Base-by-base conservation (phyloP, 2,888 invertebrate species). In the Cremastinae sp. region DNA sequence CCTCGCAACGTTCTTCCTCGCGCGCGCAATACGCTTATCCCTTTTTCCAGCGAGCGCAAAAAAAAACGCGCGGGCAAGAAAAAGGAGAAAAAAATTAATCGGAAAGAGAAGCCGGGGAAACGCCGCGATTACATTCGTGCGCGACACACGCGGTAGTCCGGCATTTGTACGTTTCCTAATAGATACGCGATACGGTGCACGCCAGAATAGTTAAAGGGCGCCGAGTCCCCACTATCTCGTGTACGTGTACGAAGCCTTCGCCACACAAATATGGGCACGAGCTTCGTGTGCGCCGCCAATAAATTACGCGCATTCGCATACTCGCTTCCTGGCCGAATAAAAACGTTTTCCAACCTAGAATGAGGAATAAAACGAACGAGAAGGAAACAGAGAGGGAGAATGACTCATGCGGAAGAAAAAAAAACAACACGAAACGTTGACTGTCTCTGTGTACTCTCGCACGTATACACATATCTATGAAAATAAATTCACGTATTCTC, bases 301-400 rank as follows among this genome's bases (percentile, higher is more conserved):
- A 78, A 80, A 78, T 81, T 78, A 79, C 81, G 80, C 77, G 62
- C 78, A 68, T 49, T 74, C 76, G 28, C 28, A 73, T 80, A 80
- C 79, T 82, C 75, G 80, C 72, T 78, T 74, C 79, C 78, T 70
- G 78, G 74, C 79, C 82, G 73, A 77, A 80, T 77, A 73, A 77
- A 77, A 77, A 77, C 64, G 70, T 77, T 70, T 28, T 64, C 64
- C 61, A 65, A 61, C 56, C 69, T 43, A 62, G 64, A 54, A 36
- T 22, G 71, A 58, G 80, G 62, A 74, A 28, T 2, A 28, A 5
- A 28, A 2, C 2, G 28, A 28, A 28, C 28, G 28, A 28, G 28
- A 28, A 28, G 5, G 5, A 28, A 28, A 28, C 2, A 5, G 28
- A 5, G 28, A 28, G 28, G 5, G 20, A 68, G 49, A 43, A 75